A percentile compares a stretch with the other conserved stretches of the same genome.
phyloP scores from a whole-genome alignment of 2,113 vertebrate genomes.

The Aplodontia rufa region DNA sequence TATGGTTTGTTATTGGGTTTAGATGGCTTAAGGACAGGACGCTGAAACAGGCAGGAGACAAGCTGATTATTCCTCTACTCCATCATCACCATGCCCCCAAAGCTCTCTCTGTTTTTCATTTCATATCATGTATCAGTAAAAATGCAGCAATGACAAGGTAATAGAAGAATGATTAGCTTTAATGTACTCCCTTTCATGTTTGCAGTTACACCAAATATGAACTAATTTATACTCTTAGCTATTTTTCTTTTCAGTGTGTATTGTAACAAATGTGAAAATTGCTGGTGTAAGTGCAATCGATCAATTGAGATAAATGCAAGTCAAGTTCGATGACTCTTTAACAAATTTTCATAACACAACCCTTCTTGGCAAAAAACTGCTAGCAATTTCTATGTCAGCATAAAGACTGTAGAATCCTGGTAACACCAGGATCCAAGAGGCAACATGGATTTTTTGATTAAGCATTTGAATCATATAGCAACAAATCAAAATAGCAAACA shows the following conservation, averaged over 20 bases:
- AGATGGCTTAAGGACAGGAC: background rate
- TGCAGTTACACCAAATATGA: constrained; percentile 72
- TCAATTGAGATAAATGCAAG: constrained; percentile 75
- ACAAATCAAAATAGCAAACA: constrained; percentile 48
- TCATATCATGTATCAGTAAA: constrained; percentile 64
- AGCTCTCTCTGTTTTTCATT: constrained; percentile 55
- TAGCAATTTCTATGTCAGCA: constrained; percentile 51
- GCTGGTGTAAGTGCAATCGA: constrained; percentile 69
- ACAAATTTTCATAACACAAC: constrained; percentile 64
- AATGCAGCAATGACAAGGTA: constrained; percentile 76
- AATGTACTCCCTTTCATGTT: constrained; percentile 78
- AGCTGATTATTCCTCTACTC: background rate
- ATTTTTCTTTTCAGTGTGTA: constrained; percentile 74
- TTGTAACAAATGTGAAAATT: constrained; percentile 79
- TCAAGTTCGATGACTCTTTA: constrained; percentile 70
- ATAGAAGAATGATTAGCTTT: constrained; percentile 77
- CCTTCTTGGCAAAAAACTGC: constrained; percentile 55
- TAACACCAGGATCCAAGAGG: background rate
- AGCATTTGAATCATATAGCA: constrained; percentile 35
- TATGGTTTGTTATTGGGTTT: background rate
- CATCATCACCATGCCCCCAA: background rate
- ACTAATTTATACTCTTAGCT: constrained; percentile 76
- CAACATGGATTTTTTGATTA: constrained; percentile 67
- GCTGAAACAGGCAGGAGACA: background rate
- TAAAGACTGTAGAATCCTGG: constrained; percentile 35